Evolutionary conservation across 2,113 vertebrate genomes (phyloP), one percentile per base, ranked within the genome.

Genomic region (Heterocephalus glaber): DNA sequence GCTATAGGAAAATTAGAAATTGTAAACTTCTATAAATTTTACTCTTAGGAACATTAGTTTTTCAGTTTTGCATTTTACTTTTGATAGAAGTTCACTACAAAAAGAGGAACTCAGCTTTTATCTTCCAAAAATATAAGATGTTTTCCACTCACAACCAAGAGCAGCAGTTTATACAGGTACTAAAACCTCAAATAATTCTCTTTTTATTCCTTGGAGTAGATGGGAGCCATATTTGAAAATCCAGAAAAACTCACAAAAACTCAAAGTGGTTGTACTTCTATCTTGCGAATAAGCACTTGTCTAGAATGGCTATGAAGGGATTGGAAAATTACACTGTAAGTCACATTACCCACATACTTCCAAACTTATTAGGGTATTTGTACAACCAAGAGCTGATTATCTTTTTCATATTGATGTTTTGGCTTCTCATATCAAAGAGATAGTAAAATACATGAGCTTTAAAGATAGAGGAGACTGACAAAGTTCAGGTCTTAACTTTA

Each of bases 371-470:
- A 1, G 26, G 72, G 8, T 30, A 1, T 74, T 6, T 63, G 22
- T 44, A 5, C 4, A 76, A 24, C 61, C 24, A 35, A 0, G 16
- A 91, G 30, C 49, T 70, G 63, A 76, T 56, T 79, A 16, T 72
- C 47, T 76, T 93, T 63, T 68, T 41, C 10, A 38, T 61, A 26
- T 22, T 12, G 47, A 33, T 66, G 49, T 86, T 92, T 92, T 88
- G 79, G 54, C 44, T 90, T 91, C 83, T 96, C 72, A 70, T 79
- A 92, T 44, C 44, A 87, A 90, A 95, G 74, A 77, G 8, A 41
- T 49, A 65, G 8, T 90, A 93, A 58, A 92, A 83, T 66, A 20
- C 16, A 68, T 54, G 38, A 66, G 16, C 7, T 92, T 93, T 76
- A 49, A 47, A 90, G 28, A 30, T 47, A 49, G 88, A 60, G 52